Evolutionary conservation across 2,888 invertebrate genomes (phyloP).

Genomic region (Adineta ricciae): DNA sequence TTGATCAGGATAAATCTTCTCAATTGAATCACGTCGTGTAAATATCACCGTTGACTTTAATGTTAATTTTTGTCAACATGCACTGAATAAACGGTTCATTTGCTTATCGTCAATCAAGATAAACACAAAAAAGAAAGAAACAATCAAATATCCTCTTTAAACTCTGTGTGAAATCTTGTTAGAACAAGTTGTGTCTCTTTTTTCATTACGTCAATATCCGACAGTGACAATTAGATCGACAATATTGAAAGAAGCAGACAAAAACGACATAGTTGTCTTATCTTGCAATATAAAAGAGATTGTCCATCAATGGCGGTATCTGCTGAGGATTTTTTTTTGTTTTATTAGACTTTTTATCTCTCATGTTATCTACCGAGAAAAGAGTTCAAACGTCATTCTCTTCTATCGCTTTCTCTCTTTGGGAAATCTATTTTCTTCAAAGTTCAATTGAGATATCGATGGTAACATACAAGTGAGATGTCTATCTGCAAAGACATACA

Average conservation of each 20-base stretch:
- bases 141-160: too few relatives aligned
- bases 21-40: not conserved
- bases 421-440: not conserved
- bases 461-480: not conserved
- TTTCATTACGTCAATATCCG: not conserved
- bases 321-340: not conserved
- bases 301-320: constrained; percentile 4
- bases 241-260: not conserved
- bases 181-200: not conserved
- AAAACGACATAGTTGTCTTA: not conserved
- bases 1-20: not conserved
- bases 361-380: constrained; percentile 5
- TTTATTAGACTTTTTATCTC: not conserved
- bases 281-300: not conserved
- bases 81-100: not conserved
- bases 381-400: not conserved
- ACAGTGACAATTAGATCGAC: not conserved
- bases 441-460: not conserved
- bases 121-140: not conserved
- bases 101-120: not conserved
- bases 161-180: too few relatives aligned
- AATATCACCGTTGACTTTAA: constrained; percentile 2
- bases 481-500: not conserved
- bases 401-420: not conserved
- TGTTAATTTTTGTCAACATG: constrained; percentile 1